Base-by-base conservation (phyloP, 1,140 invertebrate species). In the Euglossa dilemma region DNA sequence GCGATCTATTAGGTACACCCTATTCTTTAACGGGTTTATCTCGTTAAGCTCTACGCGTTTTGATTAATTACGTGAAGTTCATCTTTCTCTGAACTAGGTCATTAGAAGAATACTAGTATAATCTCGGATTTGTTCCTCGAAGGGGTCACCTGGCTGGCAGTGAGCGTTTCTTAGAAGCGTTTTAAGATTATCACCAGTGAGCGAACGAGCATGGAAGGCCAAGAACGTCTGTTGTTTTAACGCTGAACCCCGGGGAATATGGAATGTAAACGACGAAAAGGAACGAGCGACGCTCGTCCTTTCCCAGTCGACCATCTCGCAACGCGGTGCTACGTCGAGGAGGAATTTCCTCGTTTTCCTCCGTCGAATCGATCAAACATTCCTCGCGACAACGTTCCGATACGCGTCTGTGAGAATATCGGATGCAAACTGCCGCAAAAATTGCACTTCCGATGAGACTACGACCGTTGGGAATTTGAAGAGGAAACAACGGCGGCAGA, bases 251-350 rank as follows among this genome's bases (percentile, higher is more conserved):
- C 28, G 18, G 56, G 63, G 23, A 85, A 83, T 71, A 66, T 23
- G 69, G 63, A 87, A 87, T 81, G 78, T 86, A 71, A 73, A 66
- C 56, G 59, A 73, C 25, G 20, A 81, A 71, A 73, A 83, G 52
- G 54, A 52, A 80, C 80, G 47, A 74, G 57, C 64, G 80, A 71
- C 54, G 23, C 61, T 71, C 54, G 25, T 74, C 56, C 54, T 56
- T 64, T 66, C 47, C 20, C 25, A 23, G 45, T n/a, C 45, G n/a
- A 77, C 61, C 25, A 71, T 47, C 57, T 52, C n/a, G 23, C 52
- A 18, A 81, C 59, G 28, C 43, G 54, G 18, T 28, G 28, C 47
- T 77, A 59, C 56, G 61, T 54, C 76, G 72, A 63, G 81, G 66
- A 70, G 71, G 52, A 61, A 70, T 20, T 45, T 45, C 16, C 18